A percentile compares a stretch with the other conserved stretches of the same genome.
These are phyloP conservation scores for Channallabes apus DNA, from an alignment of 2,797 vertebrate species.

Conservation along the genomic window DNA sequence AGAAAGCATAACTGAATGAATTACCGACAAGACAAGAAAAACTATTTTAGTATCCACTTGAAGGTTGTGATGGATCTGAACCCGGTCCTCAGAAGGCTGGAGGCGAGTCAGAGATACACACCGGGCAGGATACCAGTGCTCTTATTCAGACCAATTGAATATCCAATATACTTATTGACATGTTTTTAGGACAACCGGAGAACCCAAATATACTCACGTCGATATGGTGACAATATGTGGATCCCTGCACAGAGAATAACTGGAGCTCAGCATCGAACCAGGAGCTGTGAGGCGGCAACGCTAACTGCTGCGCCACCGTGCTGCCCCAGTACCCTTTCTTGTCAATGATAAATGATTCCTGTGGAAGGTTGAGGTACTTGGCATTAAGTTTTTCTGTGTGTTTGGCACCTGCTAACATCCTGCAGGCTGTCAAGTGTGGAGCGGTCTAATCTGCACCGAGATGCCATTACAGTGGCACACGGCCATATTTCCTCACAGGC, in stretches of 20 bases:
- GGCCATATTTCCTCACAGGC: conserved; percentile 24
- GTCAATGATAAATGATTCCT: conserved; percentile 5
- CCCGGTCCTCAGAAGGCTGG: neutral
- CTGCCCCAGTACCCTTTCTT: neutral
- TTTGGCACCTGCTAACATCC: conserved; percentile 44
- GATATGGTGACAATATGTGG: neutral
- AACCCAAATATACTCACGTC: neutral
- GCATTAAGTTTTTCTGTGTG: conserved; percentile 14
- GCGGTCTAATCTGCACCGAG: conserved; percentile 32
- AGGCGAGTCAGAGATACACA: neutral
- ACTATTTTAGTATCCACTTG: neutral
- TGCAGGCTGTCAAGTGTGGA: conserved; percentile 35
- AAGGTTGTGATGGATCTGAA: neutral
- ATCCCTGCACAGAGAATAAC: neutral
- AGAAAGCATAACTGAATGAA: neutral
- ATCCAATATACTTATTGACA: neutral
- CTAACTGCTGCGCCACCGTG: neutral
- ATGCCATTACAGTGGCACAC: conserved; percentile 21
- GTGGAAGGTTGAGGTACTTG: conserved; percentile 26
- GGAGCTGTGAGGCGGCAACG: neutral
- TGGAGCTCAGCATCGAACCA: conserved; percentile 6
- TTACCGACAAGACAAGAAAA: neutral
- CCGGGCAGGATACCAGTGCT: neutral
- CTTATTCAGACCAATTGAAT: neutral
- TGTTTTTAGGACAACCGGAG: neutral